Base-by-base conservation (phyloP, 1,140 invertebrate species). In the Oryctes rhinoceros region DNA sequence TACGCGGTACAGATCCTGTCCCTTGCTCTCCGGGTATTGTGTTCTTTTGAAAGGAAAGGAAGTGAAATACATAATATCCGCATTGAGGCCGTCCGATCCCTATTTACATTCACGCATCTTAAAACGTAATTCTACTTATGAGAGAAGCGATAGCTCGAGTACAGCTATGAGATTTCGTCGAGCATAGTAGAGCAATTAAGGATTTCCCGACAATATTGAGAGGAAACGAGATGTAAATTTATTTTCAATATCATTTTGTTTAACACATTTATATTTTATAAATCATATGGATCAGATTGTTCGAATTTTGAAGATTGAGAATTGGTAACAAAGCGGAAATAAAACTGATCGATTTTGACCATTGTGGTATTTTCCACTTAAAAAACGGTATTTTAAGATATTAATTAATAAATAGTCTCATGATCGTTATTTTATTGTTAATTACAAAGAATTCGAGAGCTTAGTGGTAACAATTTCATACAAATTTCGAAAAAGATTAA, bases 31-130 rank as follows among this genome's bases (percentile, higher is more conserved):
- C 18, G 20, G 65, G 65, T 18, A 67, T 67, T 67, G 65, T 67
- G 18, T 67, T 18, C 65, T 24, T 24, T 67, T 67, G 13, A 20
- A 67, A 67, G 20, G 65, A 67, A 67, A 67, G 65, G 65, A 67
- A 67, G 65, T 67, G 65, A 67, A 67, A 67, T 35, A 67, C 20
- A 67, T 67, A 18, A 67, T 67, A 67, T 67, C 65, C 65, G 65
- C 24, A 35, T 67, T 67, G 10, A 67, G 4, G 24, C 65, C 65
- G 24, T 67, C 65, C 65, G 65, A 67, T 30, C 65, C 65, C 30
- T 67, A 30, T 30, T 30, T 30, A 18, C n/a, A 53, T 67, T 67
- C 20, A 67, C n/a, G 65, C 30, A 24, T 24, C 18, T 67, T 35
- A 35, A 67, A 67, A 20, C 20, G 65, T 24, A 67, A 20, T 67